Percentiles rank a stretch among this genome's conserved stretches.
Evolutionary conservation across 2,888 invertebrate genomes (phyloP).

Genomic region (Lampropteryx suffumata): DNA sequence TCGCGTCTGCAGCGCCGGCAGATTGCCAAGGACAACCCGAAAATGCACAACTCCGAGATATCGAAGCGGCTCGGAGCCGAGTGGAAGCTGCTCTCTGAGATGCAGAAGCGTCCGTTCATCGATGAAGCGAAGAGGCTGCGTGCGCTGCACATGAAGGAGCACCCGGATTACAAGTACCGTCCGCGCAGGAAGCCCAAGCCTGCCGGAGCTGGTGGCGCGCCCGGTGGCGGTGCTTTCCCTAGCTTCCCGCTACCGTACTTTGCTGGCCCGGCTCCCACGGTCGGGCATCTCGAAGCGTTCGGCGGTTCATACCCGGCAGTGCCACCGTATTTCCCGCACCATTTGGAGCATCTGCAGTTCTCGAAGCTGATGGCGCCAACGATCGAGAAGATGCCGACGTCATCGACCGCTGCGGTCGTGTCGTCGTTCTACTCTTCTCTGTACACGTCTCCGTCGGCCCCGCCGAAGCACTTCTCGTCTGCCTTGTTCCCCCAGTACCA

Average conservation of each 20-base stretch:
- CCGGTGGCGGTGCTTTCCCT: constrained; percentile 82
- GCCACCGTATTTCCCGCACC: constrained; percentile 90
- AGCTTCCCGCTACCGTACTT: constrained; percentile 86
- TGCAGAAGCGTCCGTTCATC: constrained; percentile 96
- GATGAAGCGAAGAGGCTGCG: constrained; percentile 96
- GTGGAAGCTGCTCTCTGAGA: constrained; percentile 94
- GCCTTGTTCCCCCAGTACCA: constrained; percentile 78
- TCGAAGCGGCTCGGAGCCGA: constrained; percentile 96
- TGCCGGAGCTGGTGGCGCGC: constrained; percentile 79
- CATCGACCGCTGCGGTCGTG: constrained; percentile 82
- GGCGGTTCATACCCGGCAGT: constrained; percentile 85
- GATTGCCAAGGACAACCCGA: constrained; percentile 97
- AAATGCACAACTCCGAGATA: constrained; percentile 95
- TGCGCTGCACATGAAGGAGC: constrained; percentile 94
- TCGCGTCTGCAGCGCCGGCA: constrained; percentile 94
- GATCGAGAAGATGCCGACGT: constrained; percentile 72
- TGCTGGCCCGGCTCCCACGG: constrained; percentile 83
- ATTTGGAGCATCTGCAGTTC: constrained; percentile 86
- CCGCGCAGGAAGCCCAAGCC: constrained; percentile 93
- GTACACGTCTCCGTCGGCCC: constrained; percentile 82
- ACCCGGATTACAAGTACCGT: constrained; percentile 95
- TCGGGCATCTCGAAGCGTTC: constrained; percentile 75
- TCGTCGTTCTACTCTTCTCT: constrained; percentile 87
- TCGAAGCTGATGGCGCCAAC: constrained; percentile 83
- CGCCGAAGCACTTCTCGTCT: constrained; percentile 79